Conservation (phyloP, 2,888 invertebrate species). For the Cataglyphis rosenhaueri region DNA sequence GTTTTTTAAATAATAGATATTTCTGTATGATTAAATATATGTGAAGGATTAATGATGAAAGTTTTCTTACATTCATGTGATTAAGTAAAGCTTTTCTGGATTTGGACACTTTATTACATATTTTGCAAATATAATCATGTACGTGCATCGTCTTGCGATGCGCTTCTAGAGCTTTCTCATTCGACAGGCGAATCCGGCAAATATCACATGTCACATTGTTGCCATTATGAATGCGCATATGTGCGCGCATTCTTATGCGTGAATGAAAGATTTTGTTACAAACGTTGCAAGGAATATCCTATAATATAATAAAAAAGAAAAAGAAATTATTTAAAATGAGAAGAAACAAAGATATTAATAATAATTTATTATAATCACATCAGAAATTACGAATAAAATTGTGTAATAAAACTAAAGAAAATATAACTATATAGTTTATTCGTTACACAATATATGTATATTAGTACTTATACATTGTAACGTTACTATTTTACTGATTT, state of each 20-base stretch:
- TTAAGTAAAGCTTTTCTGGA: conserved; percentile 79
- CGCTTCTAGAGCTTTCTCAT: conserved; percentile 71
- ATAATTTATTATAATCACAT: too few relatives aligned
- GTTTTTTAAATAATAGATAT: too few relatives aligned
- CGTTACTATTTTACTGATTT: too few relatives aligned
- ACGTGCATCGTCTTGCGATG: conserved; percentile 77
- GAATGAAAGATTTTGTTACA: conserved; percentile 79
- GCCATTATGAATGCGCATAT: conserved; percentile 78
- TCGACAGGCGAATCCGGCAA: conserved; percentile 79
- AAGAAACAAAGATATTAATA: too few relatives aligned
- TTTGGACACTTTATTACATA: conserved; percentile 75
- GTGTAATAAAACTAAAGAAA: too few relatives aligned
- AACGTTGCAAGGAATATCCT: conserved; percentile 78
- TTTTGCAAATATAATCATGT: conserved; percentile 76
- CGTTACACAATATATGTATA: too few relatives aligned
- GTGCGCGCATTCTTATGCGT: conserved; percentile 73
- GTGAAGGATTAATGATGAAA: background rate
- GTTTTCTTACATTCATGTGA: conserved; percentile 77
- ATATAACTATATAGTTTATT: too few relatives aligned
- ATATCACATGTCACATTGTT: conserved; percentile 77
- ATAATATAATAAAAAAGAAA: background rate
- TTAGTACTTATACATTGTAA: too few relatives aligned
- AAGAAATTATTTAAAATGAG: conserved; percentile 10
- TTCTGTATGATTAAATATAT: too few relatives aligned
- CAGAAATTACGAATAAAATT: too few relatives aligned